These are phyloP conservation scores for Drosophila paulistorum DNA, from an alignment of 1,140 invertebrate genomes.

Conservation along the genomic window DNA sequence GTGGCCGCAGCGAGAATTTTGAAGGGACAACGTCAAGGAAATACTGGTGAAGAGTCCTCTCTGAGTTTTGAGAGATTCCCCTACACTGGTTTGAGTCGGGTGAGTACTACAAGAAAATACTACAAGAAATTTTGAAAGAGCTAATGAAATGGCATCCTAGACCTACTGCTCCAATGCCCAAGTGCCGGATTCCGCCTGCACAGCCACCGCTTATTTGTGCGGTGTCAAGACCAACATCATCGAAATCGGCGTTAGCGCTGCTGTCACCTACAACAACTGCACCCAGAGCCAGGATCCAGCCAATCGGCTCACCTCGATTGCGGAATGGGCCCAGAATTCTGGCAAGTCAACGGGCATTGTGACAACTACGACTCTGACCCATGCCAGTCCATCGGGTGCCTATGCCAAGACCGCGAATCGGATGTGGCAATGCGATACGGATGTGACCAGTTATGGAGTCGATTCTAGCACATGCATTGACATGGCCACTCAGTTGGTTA, in stretches of 20 bases:
- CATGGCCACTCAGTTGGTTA: constrained; percentile 87
- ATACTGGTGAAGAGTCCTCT: constrained; percentile 86
- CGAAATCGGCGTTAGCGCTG: constrained; percentile 86
- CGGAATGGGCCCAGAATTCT: constrained; percentile 92
- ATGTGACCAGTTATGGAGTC: constrained; percentile 82
- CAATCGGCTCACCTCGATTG: constrained; percentile 87
- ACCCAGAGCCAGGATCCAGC: constrained; percentile 85
- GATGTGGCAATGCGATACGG: constrained; percentile 91
- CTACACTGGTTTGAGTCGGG: constrained; percentile 87
- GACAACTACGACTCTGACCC: constrained; percentile 80
- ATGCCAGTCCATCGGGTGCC: constrained; percentile 76
- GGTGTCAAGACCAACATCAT: constrained; percentile 89
- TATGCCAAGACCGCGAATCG: constrained; percentile 87
- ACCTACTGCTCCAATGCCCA: constrained; percentile 90
- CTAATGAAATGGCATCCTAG: constrained; percentile 18
- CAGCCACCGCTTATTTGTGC: constrained; percentile 88
- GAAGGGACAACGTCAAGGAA: constrained; percentile 85
- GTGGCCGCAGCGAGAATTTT: constrained; percentile 88
- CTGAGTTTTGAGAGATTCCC: constrained; percentile 91
- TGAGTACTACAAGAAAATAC: constrained; percentile 23
- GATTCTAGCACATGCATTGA: constrained; percentile 83
- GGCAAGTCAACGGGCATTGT: constrained; percentile 84
- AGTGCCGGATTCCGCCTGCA: constrained; percentile 91
- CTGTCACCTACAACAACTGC: constrained; percentile 87
- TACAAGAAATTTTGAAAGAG: no score